phyloP scores from a whole-genome alignment of 2,888 invertebrate species.

The Athetis lepigone region DNA sequence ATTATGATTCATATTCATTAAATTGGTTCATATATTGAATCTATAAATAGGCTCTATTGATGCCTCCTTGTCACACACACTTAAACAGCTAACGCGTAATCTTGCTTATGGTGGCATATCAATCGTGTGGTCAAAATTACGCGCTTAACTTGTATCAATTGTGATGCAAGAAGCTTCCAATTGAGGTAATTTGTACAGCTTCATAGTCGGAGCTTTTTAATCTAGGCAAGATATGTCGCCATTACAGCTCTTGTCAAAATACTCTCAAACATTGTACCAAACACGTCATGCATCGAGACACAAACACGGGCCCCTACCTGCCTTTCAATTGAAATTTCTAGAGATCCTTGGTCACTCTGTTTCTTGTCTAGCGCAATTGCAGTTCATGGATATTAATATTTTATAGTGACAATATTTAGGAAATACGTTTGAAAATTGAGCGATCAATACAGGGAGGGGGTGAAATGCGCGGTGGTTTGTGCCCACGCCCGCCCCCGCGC shows the following conservation, averaged over 20 bases:
- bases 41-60: slow-evolving; percentile 42
- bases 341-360: slow-evolving; percentile 1
- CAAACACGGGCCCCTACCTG: slow-evolving; percentile 38
- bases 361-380: slow-evolving; percentile 24
- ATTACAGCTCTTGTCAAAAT: slow-evolving; percentile 17
- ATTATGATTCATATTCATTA: slow-evolving; percentile 3
- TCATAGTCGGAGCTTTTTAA: neutral
- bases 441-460: slow-evolving; percentile 86
- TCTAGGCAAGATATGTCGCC: neutral
- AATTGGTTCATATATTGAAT: slow-evolving; percentile 14
- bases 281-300: neutral
- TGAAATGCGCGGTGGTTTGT: slow-evolving; percentile 78
- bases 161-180: too few species aligned
- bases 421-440: slow-evolving; percentile 82
- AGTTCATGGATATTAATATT: slow-evolving; percentile 54
- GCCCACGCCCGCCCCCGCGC: slow-evolving; percentile 78
- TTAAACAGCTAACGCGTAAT: slow-evolving; percentile 11
- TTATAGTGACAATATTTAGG: slow-evolving; percentile 80
- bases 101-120: slow-evolving; percentile 6
- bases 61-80: slow-evolving; percentile 28
- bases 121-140: neutral
- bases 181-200: neutral
- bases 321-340: slow-evolving; percentile 1
- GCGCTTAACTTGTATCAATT: neutral
- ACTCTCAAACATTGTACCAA: slow-evolving; percentile 5